Base-by-base conservation (phyloP, 2,888 invertebrate species). In the Zele albiditarsus region DNA sequence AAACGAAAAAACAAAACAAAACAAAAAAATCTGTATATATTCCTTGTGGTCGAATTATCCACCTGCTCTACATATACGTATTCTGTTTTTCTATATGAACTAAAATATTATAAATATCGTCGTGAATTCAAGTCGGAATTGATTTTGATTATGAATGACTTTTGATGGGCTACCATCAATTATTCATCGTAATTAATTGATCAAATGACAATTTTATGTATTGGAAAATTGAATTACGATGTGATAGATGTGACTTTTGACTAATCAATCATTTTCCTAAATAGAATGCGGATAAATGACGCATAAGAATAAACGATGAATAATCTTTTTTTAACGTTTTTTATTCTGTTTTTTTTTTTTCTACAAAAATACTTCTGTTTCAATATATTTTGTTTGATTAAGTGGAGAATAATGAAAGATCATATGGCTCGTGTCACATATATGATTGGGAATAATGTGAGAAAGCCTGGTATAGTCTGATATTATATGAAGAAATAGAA, bases 111-210 rank as follows among this genome's bases (percentile, higher is more conserved):
- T 5, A 5, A 12, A 10, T 38, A 10, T 12, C 2, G 8, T 38
- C 3, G 1, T 5, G 3, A 38, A 38, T 38, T 38, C 0, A 2
- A 38, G 8, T 8, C 12, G 0, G 38, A 60, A 70, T 38, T 60
- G 25, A 58, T 70, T 60, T 70, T 33, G 16, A 60, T 27, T 60
- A 70, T 42, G 10, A 16, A 60, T 60, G 60, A 70, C 70, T 31
- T 58, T 27, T 60, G 58, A 70, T 60, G 16, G 58, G 57, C 42
- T 70, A 27, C n/a, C 27, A 42, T 31, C 25, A 70, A 70, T 70
- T 60, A 70, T 42, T 38, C 16, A 16, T 12, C 0, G 53, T 69
- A 57, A 69, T 69, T 58, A 69, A 69, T 69, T 69, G 38, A 31
- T n/a, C 20, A 14, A 28, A 63, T 33, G 16, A 49, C 5, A 46